Base-by-base conservation (phyloP, 1,140 invertebrate species). In the Drosophila lacertosa region DNA sequence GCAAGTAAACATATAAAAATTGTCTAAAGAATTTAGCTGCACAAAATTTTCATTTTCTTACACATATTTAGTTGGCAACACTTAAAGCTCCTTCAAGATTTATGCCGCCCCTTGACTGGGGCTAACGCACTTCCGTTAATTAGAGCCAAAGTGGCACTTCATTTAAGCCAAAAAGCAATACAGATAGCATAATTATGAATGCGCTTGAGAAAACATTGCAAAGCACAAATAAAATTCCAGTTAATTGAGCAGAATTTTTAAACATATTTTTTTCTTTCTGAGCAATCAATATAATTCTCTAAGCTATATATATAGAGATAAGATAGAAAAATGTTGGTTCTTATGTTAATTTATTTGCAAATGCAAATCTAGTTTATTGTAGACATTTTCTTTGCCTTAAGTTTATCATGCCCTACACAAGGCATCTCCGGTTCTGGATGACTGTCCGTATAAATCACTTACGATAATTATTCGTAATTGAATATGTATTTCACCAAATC, bases 11-110 rank as follows among this genome's bases (percentile, higher is more conserved):
- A 74, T 74, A 64, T 74, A 64, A 71, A 71, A 74, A 66, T 66
- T 71, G 54, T 51, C 63, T 74, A 59, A 55, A 59, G 54, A 55
- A 59, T 70, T 70, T n/a, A n/a, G n/a, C n/a, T n/a, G n/a, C n/a
- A n/a, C n/a, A n/a, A n/a, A n/a, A n/a, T 51, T 65, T 64, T 45
- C 15, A 18, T 32, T 29, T 29, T 45, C 40, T 54, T 22, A 13
- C 50, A 55, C 60, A 45, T 57, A 39, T 71, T 75, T 48, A 69
- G 72, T 74, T 72, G 67, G 40, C 60, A 59, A 64, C 71, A 84
- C 82, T 86, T 84, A 65, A 81, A 81, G 73, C 22, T 60, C 44
- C 77, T 77, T 81, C 70, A 86, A 84, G 73, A 81, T 84, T 81
- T 70, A 84, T 84, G 76, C 40, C 26, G 63, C 53, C 37, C 11